Evolutionary conservation across 2,797 vertebrate species (phyloP).

Genomic region (Pristis pectinata): DNA sequence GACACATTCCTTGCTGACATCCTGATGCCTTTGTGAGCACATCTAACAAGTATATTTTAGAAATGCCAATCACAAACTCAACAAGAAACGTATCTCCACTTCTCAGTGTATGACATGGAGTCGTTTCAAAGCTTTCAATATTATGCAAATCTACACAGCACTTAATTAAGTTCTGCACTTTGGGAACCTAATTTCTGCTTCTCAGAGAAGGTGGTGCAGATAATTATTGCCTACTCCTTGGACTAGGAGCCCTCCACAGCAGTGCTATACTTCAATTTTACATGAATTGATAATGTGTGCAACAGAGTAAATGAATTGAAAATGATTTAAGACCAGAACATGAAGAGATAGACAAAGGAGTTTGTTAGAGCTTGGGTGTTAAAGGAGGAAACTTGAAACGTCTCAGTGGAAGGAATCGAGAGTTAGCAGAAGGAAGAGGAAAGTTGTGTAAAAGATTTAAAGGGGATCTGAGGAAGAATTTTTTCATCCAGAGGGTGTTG

Average conservation of each 20-base stretch:
- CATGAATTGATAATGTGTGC: too few relatives aligned
- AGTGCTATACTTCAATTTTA: neutral
- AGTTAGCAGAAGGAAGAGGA: too few relatives aligned
- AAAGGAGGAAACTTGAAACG: neutral
- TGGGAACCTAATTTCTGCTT: neutral
- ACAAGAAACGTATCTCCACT: neutral
- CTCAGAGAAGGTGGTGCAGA: neutral
- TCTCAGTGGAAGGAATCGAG: neutral
- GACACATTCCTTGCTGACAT: neutral
- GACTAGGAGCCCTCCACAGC: neutral
- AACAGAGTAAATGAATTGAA: neutral
- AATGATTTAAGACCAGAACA: neutral
- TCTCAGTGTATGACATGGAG: neutral
- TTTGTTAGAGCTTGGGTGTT: neutral
- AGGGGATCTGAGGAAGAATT: too few relatives aligned
- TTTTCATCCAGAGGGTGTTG: too few relatives aligned
- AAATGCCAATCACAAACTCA: neutral
- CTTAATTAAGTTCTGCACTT: slow-evolving; percentile 5
- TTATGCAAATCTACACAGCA: neutral
- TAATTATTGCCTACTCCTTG: neutral
- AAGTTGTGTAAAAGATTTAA: too few relatives aligned
- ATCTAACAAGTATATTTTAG: neutral
- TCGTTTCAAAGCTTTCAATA: neutral
- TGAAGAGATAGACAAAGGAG: neutral
- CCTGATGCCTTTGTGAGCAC: neutral